Base-by-base conservation (phyloP, 1,140 invertebrate genomes). In the Drosophila trapezifrons region DNA sequence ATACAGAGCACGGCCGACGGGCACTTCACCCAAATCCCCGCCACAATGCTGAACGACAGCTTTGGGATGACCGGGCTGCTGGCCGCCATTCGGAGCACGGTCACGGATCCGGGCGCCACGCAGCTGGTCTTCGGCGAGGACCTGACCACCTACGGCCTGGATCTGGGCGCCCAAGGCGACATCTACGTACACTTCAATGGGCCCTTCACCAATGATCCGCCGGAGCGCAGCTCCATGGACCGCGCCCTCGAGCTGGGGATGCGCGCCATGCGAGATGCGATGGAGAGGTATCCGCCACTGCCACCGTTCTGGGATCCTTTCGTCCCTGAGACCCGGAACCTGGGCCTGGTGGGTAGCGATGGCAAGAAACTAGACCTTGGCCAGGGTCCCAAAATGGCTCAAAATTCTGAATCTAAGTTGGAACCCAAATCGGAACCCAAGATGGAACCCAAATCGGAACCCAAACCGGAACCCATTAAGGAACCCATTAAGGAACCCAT, bases 141-240 rank as follows among this genome's bases (percentile, higher is more conserved):
- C 42, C 58, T 87, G 22, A 83, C 83, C 47, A 70, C 57, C 9
- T 83, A 56, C 12, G 83, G 83, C 4, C 40, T 87, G 27, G 84
- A 87, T 32, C n/a, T 87, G 67, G 57, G 79, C 15, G 64, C 76
- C 32, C 71, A 77, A 22, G 83, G 79, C 7, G 83, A 87, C 22
- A 87, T 87, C 45, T 89, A 87, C 47, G 84, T 87, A 6, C 76
- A 87, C 18, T 89, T 87, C 43, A 87, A 87, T 55, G 84, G 83
- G 5, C 83, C 83, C 8, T 79, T 87, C 4, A 87, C 83, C 18
- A 64, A 49, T 32, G 63, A 83, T 8, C 67, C 84, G 8, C 63
- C 83, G 0, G 56, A 51, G 0, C 67, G 83, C 10, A 87, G 37
- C 38, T 70, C 75, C 3, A 73, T 73, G 38, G 62, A 72, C 18